Conservation (phyloP, 2,113 vertebrate genomes). For the Rutilus rutilus region DNA sequence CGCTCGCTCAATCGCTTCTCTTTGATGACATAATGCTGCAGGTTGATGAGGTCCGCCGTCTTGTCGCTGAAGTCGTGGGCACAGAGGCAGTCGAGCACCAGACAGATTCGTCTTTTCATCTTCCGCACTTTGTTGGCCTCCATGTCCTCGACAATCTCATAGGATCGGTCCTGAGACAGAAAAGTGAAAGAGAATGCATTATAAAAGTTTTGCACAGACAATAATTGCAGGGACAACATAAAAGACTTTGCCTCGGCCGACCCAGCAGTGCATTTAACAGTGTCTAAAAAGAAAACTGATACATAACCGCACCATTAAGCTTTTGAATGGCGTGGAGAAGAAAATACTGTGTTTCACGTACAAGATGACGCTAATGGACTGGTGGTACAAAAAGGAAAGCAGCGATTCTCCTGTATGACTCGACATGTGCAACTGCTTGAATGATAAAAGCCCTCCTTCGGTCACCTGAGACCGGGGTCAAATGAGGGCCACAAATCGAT, state of each 20-base stretch:
- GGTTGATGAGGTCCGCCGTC: slow-evolving; percentile 96
- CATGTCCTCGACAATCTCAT: slow-evolving; percentile 88
- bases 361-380: neutral
- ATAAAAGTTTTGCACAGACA: neutral
- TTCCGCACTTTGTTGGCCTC: slow-evolving; percentile 89
- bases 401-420: neutral
- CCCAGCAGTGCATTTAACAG: neutral
- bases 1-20: slow-evolving; percentile 95
- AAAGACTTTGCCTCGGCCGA: neutral
- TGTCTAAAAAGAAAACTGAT: neutral
- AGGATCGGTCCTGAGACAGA: slow-evolving; percentile 86
- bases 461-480: slow-evolving; percentile 23
- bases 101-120: slow-evolving; percentile 97
- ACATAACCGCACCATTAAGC: neutral
- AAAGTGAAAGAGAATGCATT: neutral
- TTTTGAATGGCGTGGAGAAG: neutral
- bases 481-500: neutral
- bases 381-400: neutral
- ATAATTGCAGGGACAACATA: neutral
- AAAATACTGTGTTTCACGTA: neutral
- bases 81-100: slow-evolving; percentile 96
- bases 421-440: neutral
- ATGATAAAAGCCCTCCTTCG: slow-evolving; percentile 1
- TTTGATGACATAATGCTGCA: slow-evolving; percentile 99
- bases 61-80: slow-evolving; percentile 97